Conservation (phyloP, 30 jellyfish, hydroid and myxozoan species). For the Chironex yamaguchii region DNA sequence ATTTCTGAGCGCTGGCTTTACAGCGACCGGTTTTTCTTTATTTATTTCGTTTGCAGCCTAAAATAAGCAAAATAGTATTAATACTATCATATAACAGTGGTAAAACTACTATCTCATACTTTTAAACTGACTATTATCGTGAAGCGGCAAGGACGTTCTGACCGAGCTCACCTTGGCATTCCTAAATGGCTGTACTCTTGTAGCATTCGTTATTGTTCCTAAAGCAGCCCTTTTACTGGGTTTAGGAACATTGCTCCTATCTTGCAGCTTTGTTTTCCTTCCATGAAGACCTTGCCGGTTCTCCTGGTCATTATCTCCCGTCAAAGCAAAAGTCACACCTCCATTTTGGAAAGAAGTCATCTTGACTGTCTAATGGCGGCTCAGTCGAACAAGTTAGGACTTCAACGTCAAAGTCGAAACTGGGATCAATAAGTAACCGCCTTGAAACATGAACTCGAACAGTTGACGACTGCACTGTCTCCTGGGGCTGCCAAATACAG, state of each 20-base stretch:
- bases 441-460: neutral
- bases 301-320: neutral
- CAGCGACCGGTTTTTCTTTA: neutral
- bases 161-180: slow-evolving; percentile 85
- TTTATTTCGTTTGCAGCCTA: neutral
- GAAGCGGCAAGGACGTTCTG: too few species aligned
- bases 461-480: neutral
- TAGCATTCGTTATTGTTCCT: slow-evolving; percentile 78
- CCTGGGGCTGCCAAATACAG: neutral
- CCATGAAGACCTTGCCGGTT: neutral
- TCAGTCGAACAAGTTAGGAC: neutral
- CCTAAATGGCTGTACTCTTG: slow-evolving; percentile 95
- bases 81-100: too few species aligned
- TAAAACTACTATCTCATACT: too few species aligned
- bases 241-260: slow-evolving; percentile 74
- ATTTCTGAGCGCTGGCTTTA: neutral
- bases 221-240: slow-evolving; percentile 90
- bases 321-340: neutral
- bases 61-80: too few species aligned
- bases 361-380: neutral
- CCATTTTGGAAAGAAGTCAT: neutral
- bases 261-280: slow-evolving; percentile 74
- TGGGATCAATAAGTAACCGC: neutral
- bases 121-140: too few species aligned
- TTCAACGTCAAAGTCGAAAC: neutral